Percentiles rank a stretch among this genome's conserved stretches.
phyloP scores from a whole-genome alignment of 2,113 vertebrate genomes.

The Henicopernis longicauda region DNA sequence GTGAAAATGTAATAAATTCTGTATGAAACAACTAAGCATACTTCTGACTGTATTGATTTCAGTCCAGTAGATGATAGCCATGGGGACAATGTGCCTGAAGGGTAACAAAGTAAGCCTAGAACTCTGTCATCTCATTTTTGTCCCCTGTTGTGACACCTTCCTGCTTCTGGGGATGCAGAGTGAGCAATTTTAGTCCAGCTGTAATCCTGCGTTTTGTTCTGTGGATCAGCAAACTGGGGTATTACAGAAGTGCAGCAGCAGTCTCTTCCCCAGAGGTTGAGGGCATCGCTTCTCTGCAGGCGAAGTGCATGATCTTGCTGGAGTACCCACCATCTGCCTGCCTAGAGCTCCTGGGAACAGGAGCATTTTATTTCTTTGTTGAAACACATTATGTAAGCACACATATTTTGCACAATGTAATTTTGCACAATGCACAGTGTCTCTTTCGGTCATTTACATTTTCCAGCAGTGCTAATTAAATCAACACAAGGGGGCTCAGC shows the following conservation, averaged over 20 bases:
- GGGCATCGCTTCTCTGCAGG: not conserved
- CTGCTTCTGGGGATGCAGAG: not conserved
- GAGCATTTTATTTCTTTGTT: not conserved
- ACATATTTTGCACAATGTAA: slow-evolving; percentile 12
- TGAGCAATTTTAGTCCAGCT: not conserved
- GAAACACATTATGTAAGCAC: slow-evolving; percentile 25
- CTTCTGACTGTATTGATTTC: slow-evolving; percentile 3
- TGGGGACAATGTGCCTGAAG: not conserved
- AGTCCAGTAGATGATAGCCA: not conserved
- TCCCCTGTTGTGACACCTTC: slow-evolving; percentile 7
- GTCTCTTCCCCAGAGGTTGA: not conserved
- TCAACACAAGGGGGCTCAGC: slow-evolving; percentile 4
- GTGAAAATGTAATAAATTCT: slow-evolving; percentile 30
- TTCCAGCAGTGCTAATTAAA: slow-evolving; percentile 45
- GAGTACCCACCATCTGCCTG: slow-evolving; percentile 35
- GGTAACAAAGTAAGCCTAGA: not conserved
- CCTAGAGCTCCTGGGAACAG: not conserved
- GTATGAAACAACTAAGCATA: not conserved
- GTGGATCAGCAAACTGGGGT: not conserved
- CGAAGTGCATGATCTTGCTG: slow-evolving; percentile 5
- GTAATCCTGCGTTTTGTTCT: not conserved
- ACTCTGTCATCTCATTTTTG: slow-evolving; percentile 3
- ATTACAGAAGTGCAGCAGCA: not conserved
- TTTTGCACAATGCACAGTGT: slow-evolving; percentile 11
- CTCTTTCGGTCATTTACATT: slow-evolving; percentile 40